Evolutionary conservation across 2,797 vertebrate species (phyloP), one percentile per base, ranked within the genome.

Genomic region (Manis crassicaudata): DNA sequence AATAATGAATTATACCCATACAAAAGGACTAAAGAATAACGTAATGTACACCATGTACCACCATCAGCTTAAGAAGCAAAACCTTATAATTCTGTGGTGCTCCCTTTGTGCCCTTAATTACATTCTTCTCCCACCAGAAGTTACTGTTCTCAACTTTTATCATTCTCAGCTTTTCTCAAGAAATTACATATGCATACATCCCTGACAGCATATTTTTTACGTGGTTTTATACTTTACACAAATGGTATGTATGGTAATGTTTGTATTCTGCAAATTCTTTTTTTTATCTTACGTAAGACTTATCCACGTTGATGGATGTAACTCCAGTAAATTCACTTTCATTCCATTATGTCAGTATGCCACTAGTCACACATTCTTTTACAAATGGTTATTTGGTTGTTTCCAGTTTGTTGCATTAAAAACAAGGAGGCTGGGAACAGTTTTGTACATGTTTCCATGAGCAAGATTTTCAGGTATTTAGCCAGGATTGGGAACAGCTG

Each of bases 331-430:
- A 17, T 68, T 68, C 52, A 58, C 62, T 83, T 92, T 65, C 18
- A 6, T 46, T 50, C 27, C 32, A 18, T 13, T n/a, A 56, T 73
- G 86, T 89, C 73, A 92, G 68, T n/a, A 82, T 32, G 46, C 46
- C 10, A 46, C 46, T 46, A 46, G 46, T 46, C 46, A 46, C 46
- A 11, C 46, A 46, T 46, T 46, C 46, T 46, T 88, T 63, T 89
- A 76, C n/a, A 72, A 90, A 84, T 9, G 29, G 65, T 13, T n/a
- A 65, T 83, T 75, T 60, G 54, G 54, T 65, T 12, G 63, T 90
- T 90, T 68, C 80, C 35, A 67, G 68, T 16, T 46, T 76, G 85
- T 63, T 80, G 58, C 60, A 12, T 77, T 90, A 83, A 92, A 92
- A 79, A n/a, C 37, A 81, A 25, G 43, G 62, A 72, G 52, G 16